Evolutionary conservation across 2,888 invertebrate genomes (phyloP).

Genomic region (Limenitis arthemis): DNA sequence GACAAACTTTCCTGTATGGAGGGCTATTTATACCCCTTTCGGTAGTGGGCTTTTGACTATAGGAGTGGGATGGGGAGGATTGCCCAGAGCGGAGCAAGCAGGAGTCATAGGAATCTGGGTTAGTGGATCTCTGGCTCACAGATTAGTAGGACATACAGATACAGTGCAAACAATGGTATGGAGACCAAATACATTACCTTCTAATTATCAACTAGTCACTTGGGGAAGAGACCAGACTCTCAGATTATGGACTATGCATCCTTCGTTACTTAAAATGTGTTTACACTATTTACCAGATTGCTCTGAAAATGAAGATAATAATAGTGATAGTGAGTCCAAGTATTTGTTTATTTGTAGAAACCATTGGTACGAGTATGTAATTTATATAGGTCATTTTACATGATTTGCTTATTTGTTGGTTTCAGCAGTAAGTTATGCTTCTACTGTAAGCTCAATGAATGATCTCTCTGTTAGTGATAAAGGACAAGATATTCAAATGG

Average conservation of each 20-base stretch:
- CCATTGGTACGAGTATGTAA: no score
- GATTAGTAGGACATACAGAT: slow-evolving; percentile 95
- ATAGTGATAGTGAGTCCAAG: slow-evolving; percentile 56
- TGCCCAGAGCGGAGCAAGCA: slow-evolving; percentile 83
- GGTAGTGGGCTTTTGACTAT: slow-evolving; percentile 93
- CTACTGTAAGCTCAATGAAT: slow-evolving; percentile 54
- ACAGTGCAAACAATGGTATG: slow-evolving; percentile 96
- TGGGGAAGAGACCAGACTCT: slow-evolving; percentile 97
- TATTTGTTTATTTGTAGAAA: not conserved
- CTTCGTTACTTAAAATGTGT: slow-evolving; percentile 86
- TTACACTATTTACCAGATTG: slow-evolving; percentile 75
- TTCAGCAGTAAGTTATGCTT: slow-evolving; percentile 59
- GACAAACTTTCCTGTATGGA: slow-evolving; percentile 91
- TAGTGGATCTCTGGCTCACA: slow-evolving; percentile 82
- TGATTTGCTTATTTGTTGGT: slow-evolving; percentile 20
- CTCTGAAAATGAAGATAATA: slow-evolving; percentile 69
- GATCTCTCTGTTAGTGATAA: slow-evolving; percentile 50
- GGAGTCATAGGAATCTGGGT: slow-evolving; percentile 70
- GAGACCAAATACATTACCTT: slow-evolving; percentile 79
- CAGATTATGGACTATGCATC: slow-evolving; percentile 91
- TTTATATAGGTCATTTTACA: not conserved
- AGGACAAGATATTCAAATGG: slow-evolving; percentile 57
- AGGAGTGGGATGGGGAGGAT: slow-evolving; percentile 90
- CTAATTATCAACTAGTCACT: slow-evolving; percentile 89
- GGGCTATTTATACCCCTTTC: slow-evolving; percentile 94